Conservation (phyloP, 2,113 vertebrate species). For the Dicrurus megarhynchus region DNA sequence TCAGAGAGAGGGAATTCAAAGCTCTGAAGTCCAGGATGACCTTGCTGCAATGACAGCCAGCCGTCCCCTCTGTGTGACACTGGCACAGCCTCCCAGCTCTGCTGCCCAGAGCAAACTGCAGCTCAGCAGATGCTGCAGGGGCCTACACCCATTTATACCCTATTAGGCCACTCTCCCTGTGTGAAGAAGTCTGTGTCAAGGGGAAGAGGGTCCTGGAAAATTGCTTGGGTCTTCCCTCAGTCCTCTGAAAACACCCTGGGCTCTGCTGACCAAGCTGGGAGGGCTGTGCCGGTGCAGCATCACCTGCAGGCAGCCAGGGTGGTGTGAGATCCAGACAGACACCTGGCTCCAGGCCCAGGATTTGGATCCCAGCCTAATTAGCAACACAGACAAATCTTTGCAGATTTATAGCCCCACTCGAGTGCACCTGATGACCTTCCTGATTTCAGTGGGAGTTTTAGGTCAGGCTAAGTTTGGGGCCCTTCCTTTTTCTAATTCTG, state of each 20-base stretch:
- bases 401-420: neutral
- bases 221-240: neutral
- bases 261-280: neutral
- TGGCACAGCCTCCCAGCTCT: neutral
- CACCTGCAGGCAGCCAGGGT: neutral
- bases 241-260: neutral
- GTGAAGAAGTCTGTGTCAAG: neutral
- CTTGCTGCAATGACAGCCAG: neutral
- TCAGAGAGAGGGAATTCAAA: neutral
- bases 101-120: neutral
- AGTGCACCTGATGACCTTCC: neutral
- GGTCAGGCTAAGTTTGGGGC: neutral
- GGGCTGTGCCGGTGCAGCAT: accelerated
- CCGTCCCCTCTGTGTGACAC: accelerated
- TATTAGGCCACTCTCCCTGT: neutral
- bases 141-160: neutral
- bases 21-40: neutral
- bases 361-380: neutral
- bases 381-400: neutral
- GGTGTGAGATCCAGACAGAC: neutral
- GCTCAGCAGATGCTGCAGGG: neutral
- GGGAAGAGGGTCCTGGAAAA: neutral
- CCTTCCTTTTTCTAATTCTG: neutral
- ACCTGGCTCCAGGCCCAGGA: neutral
- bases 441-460: neutral